Evolutionary conservation across 1,140 invertebrate genomes (phyloP).

Genomic region (Hyposmocoma kahamanoa): DNA sequence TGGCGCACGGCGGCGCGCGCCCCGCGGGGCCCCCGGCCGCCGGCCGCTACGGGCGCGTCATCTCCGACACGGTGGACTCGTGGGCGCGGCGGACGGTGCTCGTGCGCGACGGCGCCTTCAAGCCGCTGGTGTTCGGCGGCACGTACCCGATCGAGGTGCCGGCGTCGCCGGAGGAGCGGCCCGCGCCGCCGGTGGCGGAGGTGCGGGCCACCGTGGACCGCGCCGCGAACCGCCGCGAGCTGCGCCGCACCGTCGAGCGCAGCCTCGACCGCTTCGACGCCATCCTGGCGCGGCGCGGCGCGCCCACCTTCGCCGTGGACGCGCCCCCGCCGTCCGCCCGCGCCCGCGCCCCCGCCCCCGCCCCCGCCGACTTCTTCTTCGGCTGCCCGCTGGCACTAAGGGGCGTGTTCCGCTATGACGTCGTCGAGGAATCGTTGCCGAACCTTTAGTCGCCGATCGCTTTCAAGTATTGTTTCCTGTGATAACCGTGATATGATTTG

Average conservation of each 20-base stretch:
- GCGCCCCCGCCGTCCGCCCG: slow-evolving; percentile 9
- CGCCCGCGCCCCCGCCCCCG: slow-evolving; percentile 4
- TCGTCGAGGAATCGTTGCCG: slow-evolving; percentile 76
- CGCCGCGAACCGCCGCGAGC: slow-evolving; percentile 16
- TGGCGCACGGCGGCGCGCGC: slow-evolving; percentile 16
- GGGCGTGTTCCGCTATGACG: too few species aligned
- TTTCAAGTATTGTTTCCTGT: neutral
- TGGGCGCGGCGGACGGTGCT: slow-evolving; percentile 63
- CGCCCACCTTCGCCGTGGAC: slow-evolving; percentile 14
- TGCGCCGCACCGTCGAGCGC: slow-evolving; percentile 39
- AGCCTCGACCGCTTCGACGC: slow-evolving; percentile 52
- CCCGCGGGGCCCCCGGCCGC: slow-evolving; percentile 19
- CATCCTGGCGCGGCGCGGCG: slow-evolving; percentile 25
- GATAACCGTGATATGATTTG: too few species aligned
- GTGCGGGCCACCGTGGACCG: slow-evolving; percentile 3
- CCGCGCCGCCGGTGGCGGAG: slow-evolving; percentile 4
- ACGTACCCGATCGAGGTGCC: slow-evolving; percentile 87
- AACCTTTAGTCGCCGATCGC: slow-evolving; percentile 11
- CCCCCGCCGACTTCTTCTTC: too few species aligned
- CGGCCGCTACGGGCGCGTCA: slow-evolving; percentile 67
- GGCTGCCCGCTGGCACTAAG: too few species aligned
- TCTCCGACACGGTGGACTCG: slow-evolving; percentile 77
- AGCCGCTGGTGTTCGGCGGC: slow-evolving; percentile 84
- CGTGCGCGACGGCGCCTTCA: slow-evolving; percentile 53
- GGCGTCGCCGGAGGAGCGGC: slow-evolving; percentile 44